A percentile compares a stretch with the other conserved stretches of the same genome.
These are phyloP conservation scores for Picathartes gymnocephalus DNA, from an alignment of 2,113 vertebrate species.

Conservation along the genomic window DNA sequence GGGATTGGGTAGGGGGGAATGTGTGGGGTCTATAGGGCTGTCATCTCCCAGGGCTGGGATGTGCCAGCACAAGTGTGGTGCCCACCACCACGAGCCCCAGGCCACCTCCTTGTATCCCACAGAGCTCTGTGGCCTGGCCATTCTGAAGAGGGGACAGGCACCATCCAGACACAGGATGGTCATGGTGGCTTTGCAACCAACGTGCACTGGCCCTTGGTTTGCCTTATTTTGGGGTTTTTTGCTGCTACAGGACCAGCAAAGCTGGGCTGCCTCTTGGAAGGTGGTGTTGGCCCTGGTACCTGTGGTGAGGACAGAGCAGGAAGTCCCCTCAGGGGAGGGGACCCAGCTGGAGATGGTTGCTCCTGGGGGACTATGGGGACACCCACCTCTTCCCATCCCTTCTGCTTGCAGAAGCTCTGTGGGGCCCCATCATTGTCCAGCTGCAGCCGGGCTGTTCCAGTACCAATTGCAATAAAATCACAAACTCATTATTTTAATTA, in stretches of 20 bases:
- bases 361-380: background rate
- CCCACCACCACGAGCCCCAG: accelerated
- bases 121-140: accelerated
- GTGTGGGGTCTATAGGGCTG: background rate
- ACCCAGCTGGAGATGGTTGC: background rate
- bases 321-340: background rate
- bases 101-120: background rate
- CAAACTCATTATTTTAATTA: conserved; percentile 69
- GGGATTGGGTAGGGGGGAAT: accelerated
- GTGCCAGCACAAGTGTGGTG: background rate
- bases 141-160: background rate
- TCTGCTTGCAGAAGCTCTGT: background rate
- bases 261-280: background rate
- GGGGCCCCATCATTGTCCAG: background rate
- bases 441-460: conserved; percentile 16
- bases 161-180: background rate
- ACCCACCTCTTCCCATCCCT: background rate
- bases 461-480: conserved; percentile 40
- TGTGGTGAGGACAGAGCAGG: background rate
- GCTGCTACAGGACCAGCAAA: background rate
- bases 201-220: accelerated
- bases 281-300: background rate
- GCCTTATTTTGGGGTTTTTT: background rate
- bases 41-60: background rate
- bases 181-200: background rate